A percentile compares a stretch with the other conserved stretches of the same genome.
Evolutionary conservation across 1,140 invertebrate genomes (phyloP).

Genomic region (Tyrophagus putrescentiae): DNA sequence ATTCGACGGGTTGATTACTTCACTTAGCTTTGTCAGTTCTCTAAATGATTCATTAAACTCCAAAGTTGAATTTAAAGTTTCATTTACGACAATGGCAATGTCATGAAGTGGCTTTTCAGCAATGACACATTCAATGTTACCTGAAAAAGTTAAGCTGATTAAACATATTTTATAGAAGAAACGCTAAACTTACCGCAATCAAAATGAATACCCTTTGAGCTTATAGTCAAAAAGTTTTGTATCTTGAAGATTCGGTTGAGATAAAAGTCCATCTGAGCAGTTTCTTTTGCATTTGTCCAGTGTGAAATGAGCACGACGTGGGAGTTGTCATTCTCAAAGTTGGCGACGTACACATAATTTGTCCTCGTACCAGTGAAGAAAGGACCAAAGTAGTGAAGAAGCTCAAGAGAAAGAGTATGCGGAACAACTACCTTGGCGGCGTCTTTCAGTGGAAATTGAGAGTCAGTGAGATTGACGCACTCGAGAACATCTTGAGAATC

Average conservation of each 20-base stretch:
- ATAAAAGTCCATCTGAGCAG: background rate
- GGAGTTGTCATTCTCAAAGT: background rate
- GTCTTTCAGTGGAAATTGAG: background rate
- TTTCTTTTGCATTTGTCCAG: background rate
- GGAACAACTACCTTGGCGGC: too few species aligned
- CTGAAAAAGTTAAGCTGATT: background rate
- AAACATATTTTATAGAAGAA: background rate
- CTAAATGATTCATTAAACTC: background rate
- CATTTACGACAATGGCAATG: background rate
- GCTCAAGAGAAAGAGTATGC: background rate
- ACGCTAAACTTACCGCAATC: background rate
- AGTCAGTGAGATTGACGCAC: background rate
- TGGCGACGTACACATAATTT: too few species aligned
- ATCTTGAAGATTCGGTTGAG: background rate
- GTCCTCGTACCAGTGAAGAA: too few species aligned
- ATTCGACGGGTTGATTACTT: background rate
- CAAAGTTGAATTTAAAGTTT: background rate
- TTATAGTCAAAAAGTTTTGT: conserved; percentile 4
- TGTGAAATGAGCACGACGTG: background rate
- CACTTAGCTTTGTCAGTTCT: background rate
- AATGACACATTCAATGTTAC: background rate
- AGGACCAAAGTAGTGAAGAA: background rate
- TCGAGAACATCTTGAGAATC: background rate
- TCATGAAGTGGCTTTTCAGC: background rate
- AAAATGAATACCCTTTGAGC: background rate